phyloP scores from a whole-genome alignment of 2,888 invertebrate species.

The Xanthia icteritia region DNA sequence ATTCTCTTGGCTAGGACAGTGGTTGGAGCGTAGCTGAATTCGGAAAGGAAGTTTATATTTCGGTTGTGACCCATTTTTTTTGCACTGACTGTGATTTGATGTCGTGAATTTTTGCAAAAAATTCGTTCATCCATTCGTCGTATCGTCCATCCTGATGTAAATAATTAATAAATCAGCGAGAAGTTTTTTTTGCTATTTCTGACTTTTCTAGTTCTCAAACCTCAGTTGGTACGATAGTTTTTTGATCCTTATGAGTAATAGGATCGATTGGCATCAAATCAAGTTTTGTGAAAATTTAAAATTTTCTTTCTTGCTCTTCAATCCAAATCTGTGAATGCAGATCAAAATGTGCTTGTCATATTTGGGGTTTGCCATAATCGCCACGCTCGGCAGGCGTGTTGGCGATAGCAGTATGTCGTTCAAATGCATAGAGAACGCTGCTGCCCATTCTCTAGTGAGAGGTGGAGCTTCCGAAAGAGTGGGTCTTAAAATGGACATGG shows the following conservation, averaged over 20 bases:
- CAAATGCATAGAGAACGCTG: too few relatives aligned
- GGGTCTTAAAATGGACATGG: too few relatives aligned
- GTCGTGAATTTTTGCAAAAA: background rate
- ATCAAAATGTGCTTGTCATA: background rate
- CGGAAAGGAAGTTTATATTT: constrained; percentile 21
- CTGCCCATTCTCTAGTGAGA: too few relatives aligned
- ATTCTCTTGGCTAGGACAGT: constrained; percentile 33
- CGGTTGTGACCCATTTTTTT: constrained; percentile 22
- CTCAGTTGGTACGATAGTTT: background rate
- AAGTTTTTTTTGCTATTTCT: background rate
- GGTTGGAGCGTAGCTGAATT: constrained; percentile 28
- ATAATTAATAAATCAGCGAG: background rate
- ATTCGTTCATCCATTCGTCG: too few relatives aligned
- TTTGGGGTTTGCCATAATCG: too few relatives aligned
- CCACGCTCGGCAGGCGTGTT: too few relatives aligned
- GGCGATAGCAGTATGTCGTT: too few relatives aligned
- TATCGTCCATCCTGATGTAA: too few relatives aligned
- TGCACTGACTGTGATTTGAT: background rate
- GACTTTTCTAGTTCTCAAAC: background rate
- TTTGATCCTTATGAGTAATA: background rate
- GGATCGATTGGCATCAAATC: background rate
- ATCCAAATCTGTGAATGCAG: background rate
- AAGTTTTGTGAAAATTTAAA: background rate
- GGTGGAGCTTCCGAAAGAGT: too few relatives aligned
- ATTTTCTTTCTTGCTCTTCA: background rate